Conservation (phyloP, 2,113 vertebrate genomes). For the Hylia prasina region DNA sequence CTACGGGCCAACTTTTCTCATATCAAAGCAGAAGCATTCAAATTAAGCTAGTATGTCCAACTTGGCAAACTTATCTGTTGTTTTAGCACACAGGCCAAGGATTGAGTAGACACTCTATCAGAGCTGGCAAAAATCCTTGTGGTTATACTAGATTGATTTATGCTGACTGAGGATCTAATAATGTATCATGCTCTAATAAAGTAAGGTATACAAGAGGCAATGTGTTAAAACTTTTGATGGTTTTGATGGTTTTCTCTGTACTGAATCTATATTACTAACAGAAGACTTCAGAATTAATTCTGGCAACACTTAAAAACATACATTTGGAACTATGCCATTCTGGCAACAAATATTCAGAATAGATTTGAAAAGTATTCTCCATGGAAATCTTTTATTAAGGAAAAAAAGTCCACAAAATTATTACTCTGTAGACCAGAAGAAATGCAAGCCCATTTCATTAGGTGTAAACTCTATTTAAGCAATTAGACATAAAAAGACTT, state of each 20-base stretch:
- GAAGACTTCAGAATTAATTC: background rate
- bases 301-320: background rate
- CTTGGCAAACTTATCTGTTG: background rate
- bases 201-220: background rate
- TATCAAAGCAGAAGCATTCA: background rate
- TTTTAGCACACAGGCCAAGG: background rate
- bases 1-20: background rate
- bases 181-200: background rate
- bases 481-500: background rate
- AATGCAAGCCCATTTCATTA: background rate
- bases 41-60: background rate
- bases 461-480: background rate
- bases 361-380: background rate
- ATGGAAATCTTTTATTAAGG: background rate
- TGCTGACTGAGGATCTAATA: background rate
- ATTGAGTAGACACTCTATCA: constrained; percentile 9
- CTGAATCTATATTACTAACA: background rate
- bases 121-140: background rate
- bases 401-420: background rate
- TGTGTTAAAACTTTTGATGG: background rate
- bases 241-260: background rate
- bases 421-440: background rate
- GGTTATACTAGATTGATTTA: background rate
- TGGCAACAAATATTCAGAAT: background rate
- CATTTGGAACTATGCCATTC: background rate